These are phyloP conservation scores for Agrenia bidenticulata DNA, from an alignment of 2,888 invertebrate genomes.

Conservation along the genomic window DNA sequence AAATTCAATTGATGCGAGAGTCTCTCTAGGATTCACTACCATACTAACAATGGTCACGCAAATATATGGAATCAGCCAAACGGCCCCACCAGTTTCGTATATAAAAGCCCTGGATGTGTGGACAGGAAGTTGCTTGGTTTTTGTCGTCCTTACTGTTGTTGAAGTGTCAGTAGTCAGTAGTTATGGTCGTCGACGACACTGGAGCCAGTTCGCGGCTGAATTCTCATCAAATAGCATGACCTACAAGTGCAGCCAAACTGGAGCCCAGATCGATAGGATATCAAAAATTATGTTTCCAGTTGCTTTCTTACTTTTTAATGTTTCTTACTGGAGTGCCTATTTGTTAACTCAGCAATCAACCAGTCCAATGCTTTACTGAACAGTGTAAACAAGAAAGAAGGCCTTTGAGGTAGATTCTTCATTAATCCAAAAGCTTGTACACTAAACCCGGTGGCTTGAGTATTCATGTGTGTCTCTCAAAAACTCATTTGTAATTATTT, in stretches of 20 bases:
- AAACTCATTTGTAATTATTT: no score
- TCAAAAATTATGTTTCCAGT: constrained; percentile 28
- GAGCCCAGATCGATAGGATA: constrained; percentile 9
- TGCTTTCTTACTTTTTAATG: background rate
- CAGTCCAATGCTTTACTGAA: no score
- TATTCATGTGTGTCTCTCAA: no score
- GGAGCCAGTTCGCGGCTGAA: background rate
- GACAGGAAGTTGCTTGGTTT: constrained; percentile 15
- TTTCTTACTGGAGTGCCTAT: background rate
- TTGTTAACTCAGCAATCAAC: background rate
- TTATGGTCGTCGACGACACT: background rate
- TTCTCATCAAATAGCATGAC: background rate
- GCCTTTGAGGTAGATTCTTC: no score
- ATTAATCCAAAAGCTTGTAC: no score
- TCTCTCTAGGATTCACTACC: constrained; percentile 30
- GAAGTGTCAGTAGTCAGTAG: background rate
- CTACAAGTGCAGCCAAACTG: background rate
- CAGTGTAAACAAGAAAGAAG: no score
- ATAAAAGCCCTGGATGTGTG: constrained; percentile 23
- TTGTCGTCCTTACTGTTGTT: constrained; percentile 1
- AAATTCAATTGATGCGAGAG: constrained; percentile 28
- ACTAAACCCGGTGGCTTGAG: no score
- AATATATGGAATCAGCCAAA: constrained; percentile 6
- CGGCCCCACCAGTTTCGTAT: constrained; percentile 22
- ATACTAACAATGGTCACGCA: constrained; percentile 28